Evolutionary conservation across 2,888 invertebrate species (phyloP).

Genomic region (Ectemnius continuus): DNA sequence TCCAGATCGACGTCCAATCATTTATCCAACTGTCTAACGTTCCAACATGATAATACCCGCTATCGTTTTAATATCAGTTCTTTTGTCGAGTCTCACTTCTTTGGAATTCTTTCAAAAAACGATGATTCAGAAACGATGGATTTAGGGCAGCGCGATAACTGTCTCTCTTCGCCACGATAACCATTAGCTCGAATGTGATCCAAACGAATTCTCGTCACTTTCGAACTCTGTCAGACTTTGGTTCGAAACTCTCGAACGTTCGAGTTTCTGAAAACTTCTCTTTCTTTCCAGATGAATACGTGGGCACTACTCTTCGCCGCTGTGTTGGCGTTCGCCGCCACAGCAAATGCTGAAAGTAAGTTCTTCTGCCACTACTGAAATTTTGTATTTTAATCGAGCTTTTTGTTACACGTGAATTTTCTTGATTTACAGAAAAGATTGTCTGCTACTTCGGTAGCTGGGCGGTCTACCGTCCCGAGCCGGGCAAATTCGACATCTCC

Average conservation of each 20-base stretch:
- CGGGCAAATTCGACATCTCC: conserved; percentile 84
- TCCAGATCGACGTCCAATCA: not conserved
- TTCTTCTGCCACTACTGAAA: conserved; percentile 17
- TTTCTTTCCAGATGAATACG: conserved; percentile 56
- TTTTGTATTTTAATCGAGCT: not conserved
- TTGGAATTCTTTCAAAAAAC: not conserved
- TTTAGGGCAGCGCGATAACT: not conserved
- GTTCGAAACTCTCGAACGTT: too few species aligned
- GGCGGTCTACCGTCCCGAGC: conserved; percentile 84
- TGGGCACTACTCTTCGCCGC: conserved; percentile 31
- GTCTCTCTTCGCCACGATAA: not conserved
- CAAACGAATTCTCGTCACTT: too few species aligned
- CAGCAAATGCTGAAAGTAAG: conserved; percentile 48
- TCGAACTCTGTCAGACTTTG: too few species aligned
- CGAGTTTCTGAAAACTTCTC: not conserved
- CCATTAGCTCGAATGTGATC: not conserved
- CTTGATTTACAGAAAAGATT: conserved; percentile 80
- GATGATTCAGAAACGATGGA: not conserved
- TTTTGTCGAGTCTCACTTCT: not conserved
- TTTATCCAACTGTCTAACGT: not conserved
- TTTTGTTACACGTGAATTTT: not conserved
- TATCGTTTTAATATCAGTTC: not conserved
- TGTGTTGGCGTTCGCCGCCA: conserved; percentile 35
- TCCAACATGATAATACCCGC: not conserved
- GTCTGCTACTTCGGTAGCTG: conserved; percentile 89